Conservation (phyloP, 2,888 invertebrate genomes). For the Eupithecia dodoneata region DNA sequence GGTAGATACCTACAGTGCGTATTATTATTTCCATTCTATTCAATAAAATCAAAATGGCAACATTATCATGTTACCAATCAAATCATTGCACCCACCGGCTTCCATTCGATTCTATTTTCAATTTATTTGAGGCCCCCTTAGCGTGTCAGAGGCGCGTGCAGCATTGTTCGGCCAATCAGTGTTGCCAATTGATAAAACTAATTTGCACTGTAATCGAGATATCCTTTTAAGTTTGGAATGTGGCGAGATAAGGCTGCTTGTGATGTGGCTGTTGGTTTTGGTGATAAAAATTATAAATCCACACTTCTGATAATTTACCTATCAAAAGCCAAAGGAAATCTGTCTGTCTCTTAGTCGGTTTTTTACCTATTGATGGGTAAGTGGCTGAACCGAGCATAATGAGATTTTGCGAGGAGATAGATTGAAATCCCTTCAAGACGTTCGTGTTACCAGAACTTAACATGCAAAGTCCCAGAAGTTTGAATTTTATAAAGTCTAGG, state of each 20-base stretch:
- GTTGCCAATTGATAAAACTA: slow-evolving; percentile 61
- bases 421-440: background rate
- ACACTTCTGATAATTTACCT: background rate
- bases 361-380: background rate
- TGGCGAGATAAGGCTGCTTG: background rate
- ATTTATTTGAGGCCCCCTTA: slow-evolving; percentile 51
- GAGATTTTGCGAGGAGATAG: background rate
- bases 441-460: background rate
- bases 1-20: background rate
- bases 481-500: background rate
- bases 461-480: background rate
- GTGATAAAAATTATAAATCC: background rate
- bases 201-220: slow-evolving; percentile 37
- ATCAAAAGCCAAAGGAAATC: background rate
- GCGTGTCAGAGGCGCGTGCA: slow-evolving; percentile 54
- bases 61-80: slow-evolving; percentile 16
- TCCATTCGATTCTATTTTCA: slow-evolving; percentile 68
- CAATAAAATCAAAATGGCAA: slow-evolving; percentile 9
- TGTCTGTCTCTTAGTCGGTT: background rate
- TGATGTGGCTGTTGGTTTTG: too few species aligned
- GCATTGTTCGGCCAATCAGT: slow-evolving; percentile 59
- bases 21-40: slow-evolving; percentile 6
- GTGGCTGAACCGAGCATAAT: background rate
- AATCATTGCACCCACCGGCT: slow-evolving; percentile 55
- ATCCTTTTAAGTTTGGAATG: slow-evolving; percentile 25